Evolutionary conservation across 2,113 vertebrate species (phyloP).

Genomic region (Ailurus styani): DNA sequence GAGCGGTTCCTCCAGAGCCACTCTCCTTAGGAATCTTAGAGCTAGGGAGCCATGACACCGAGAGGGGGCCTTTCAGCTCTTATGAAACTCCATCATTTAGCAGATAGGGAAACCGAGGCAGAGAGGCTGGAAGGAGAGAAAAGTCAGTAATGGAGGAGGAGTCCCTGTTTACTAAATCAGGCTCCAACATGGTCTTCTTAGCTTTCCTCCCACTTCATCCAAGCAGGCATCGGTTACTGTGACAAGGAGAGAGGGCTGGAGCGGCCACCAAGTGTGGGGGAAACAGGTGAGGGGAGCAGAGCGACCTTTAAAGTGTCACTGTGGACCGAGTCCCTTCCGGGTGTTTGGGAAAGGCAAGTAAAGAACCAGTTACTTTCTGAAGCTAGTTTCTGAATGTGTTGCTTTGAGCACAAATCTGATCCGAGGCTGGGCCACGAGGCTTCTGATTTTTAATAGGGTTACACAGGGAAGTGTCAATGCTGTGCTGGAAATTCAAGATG

Average conservation of each 20-base stretch:
- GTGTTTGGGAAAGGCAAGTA: background rate
- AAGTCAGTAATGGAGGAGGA: fast-evolving
- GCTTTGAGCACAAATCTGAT: background rate
- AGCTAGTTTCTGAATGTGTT: background rate
- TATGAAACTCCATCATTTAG: background rate
- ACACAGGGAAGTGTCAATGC: background rate
- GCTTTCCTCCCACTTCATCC: background rate
- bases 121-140: background rate
- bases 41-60: background rate
- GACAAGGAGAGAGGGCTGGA: background rate
- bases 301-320: background rate
- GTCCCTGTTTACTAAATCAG: background rate
- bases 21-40: background rate
- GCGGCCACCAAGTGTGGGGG: background rate
- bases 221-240: background rate
- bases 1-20: background rate
- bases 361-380: background rate
- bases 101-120: background rate
- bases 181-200: fast-evolving
- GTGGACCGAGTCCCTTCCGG: background rate
- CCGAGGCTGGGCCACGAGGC: fast-evolving
- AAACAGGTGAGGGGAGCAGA: background rate
- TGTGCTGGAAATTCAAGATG: background rate
- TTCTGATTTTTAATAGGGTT: background rate
- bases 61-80: background rate